A percentile compares a stretch with the other conserved stretches of the same genome.
These are phyloP conservation scores for Glomeris marginata DNA, from an alignment of 2,888 invertebrate species.

Conservation along the genomic window DNA sequence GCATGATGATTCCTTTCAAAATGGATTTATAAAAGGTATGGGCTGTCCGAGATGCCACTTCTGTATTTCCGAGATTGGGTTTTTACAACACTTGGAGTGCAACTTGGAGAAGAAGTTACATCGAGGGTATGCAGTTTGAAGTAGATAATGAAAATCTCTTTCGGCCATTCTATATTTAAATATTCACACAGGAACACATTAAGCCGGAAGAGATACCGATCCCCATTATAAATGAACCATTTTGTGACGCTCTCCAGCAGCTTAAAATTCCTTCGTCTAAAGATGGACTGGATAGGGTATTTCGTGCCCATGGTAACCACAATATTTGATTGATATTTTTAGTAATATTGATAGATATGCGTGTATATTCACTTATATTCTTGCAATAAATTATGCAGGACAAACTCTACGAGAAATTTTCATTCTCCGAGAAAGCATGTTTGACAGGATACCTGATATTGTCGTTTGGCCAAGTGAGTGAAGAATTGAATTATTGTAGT, in stretches of 20 bases:
- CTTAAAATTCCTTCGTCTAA: conserved; percentile 45
- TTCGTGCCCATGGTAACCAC: conserved; percentile 67
- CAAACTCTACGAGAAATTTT: conserved; percentile 85
- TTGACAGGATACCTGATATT: conserved; percentile 76
- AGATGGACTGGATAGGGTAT: conserved; percentile 66
- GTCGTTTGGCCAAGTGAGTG: conserved; percentile 74
- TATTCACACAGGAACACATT: conserved; percentile 14
- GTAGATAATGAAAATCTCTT: neutral
- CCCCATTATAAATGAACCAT: conserved; percentile 32
- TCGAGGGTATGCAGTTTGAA: conserved; percentile 29
- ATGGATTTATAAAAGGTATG: too few relatives aligned
- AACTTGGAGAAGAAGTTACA: conserved; percentile 34
- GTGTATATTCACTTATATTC: too few relatives aligned
- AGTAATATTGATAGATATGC: neutral
- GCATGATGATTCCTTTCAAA: too few relatives aligned
- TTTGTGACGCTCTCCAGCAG: conserved; percentile 42
- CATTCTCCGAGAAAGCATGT: conserved; percentile 50
- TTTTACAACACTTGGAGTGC: conserved; percentile 50
- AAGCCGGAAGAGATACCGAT: conserved; percentile 29
- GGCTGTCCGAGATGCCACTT: conserved; percentile 52
- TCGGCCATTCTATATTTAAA: neutral
- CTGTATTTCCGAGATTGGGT: conserved; percentile 75
- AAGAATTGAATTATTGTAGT: too few relatives aligned
- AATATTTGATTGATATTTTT: neutral
- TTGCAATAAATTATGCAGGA: too few relatives aligned